phyloP scores from a whole-genome alignment of 2,113 vertebrate genomes.

The Parotia lawesii region DNA sequence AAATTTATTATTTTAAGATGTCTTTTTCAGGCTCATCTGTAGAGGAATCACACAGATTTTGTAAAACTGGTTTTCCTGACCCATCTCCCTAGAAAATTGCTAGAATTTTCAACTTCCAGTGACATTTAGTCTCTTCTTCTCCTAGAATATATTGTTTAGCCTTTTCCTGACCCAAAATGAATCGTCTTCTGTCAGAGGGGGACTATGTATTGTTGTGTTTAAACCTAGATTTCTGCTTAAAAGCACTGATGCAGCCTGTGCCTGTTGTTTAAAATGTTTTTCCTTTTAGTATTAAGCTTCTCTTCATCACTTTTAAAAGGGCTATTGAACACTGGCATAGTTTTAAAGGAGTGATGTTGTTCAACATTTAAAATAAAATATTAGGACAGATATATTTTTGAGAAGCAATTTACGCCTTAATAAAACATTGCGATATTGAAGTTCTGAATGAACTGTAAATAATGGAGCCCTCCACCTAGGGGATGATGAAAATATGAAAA shows the following conservation, averaged over 20 bases:
- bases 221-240: not conserved
- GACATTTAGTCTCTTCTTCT: not conserved
- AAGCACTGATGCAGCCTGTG: not conserved
- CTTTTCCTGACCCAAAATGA: slow-evolving; percentile 6
- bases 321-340: not conserved
- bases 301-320: slow-evolving; percentile 35
- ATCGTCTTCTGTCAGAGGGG: not conserved
- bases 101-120: not conserved
- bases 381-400: slow-evolving; percentile 52
- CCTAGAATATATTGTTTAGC: not conserved
- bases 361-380: slow-evolving; percentile 52
- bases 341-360: slow-evolving; percentile 39
- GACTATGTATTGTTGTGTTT: not conserved
- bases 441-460: slow-evolving; percentile 54
- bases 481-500: slow-evolving; percentile 32
- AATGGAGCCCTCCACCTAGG: slow-evolving; percentile 19
- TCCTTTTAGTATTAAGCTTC: not conserved
- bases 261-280: not conserved
- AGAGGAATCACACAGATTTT: not conserved
- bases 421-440: slow-evolving; percentile 38
- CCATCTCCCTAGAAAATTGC: not conserved
- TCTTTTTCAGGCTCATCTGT: not conserved
- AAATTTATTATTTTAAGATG: not conserved
- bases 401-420: slow-evolving; percentile 29
- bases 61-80: not conserved